Evolutionary conservation across 1,140 invertebrate genomes (phyloP), one percentile per base, ranked within the genome.

Genomic region (Brachystomella parvula): DNA sequence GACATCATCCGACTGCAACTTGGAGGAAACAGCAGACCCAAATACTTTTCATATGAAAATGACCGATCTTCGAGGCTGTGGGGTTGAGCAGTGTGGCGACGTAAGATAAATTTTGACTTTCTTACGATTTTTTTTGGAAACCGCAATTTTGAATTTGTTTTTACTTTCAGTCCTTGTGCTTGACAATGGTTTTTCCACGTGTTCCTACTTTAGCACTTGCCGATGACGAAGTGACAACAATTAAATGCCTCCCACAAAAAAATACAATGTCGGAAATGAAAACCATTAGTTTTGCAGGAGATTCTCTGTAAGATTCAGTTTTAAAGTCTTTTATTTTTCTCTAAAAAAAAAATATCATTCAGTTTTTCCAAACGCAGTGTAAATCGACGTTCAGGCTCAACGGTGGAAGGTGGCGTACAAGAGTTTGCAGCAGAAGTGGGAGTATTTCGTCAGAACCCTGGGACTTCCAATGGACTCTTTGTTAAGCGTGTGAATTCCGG

Each of bases 391-490:
- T 70, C 68, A 30, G 68, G 66, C 19, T 70, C 68, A 1, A 73
- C 71, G 0, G 71, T 73, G 2, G 71, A 68, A 32, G 71, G 71
- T 26, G 71, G 71, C 17, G 24, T 9, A n/a, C 71, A 73, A 59
- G 68, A 73, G n/a, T 73, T 73, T 67, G 71, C 64, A n/a, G 71
- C 71, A 0, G 71, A 73, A 33, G 66, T 73, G 6, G 71, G 68
- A 3, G 62, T 73, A 3, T 73, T 73, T 33, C 63, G 71, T n/a
- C 71, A 73, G 67, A 73, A 68, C 65, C 64, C 71, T 3, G 71
- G 71, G 12, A 47, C 61, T 3, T 57, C n/a, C 31, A 73, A 73
- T 53, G 71, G 71, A n/a, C 61, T 73, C 6, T 73, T 66, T 59
- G 53, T 56, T 2, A 66, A 70, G 47, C 33, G 68, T 17, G 71